Conservation (phyloP, 2,113 vertebrate genomes). For the Dryoscopus gambensis region DNA sequence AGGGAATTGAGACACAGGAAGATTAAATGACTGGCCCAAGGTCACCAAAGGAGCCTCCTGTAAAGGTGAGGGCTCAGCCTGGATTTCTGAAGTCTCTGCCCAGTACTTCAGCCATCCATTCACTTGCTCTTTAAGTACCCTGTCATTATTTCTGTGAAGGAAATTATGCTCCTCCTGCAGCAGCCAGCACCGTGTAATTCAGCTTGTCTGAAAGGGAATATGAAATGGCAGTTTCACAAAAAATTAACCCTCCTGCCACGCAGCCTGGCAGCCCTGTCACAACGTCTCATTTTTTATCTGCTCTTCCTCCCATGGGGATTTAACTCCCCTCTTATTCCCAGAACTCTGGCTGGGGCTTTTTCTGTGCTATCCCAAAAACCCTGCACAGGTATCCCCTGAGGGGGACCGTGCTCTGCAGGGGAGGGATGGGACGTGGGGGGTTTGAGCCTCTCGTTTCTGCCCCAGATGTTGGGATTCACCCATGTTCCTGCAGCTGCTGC, state of each 20-base stretch:
- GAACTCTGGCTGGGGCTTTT: background rate
- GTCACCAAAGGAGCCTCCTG: background rate
- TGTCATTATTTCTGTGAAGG: conserved; percentile 44
- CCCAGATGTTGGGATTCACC: background rate
- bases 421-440: background rate
- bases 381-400: background rate
- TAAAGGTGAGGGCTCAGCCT: background rate
- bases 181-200: conserved; percentile 48
- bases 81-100: background rate
- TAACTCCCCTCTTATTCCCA: background rate
- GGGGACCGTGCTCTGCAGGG: background rate
- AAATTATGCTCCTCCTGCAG: conserved; percentile 31
- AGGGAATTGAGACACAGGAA: background rate
- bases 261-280: conserved; percentile 40
- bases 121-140: conserved; percentile 24
- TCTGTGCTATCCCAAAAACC: background rate
- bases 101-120: conserved; percentile 1
- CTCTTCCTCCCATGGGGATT: background rate
- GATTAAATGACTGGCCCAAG: background rate
- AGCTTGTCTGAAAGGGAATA: conserved; percentile 39
- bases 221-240: conserved; percentile 40
- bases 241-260: conserved; percentile 45
- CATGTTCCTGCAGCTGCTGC: background rate
- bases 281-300: conserved; percentile 2
- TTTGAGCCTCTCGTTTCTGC: background rate